Evolutionary conservation across 2,888 invertebrate species (phyloP).

Genomic region (Drosophila acutilabella): DNA sequence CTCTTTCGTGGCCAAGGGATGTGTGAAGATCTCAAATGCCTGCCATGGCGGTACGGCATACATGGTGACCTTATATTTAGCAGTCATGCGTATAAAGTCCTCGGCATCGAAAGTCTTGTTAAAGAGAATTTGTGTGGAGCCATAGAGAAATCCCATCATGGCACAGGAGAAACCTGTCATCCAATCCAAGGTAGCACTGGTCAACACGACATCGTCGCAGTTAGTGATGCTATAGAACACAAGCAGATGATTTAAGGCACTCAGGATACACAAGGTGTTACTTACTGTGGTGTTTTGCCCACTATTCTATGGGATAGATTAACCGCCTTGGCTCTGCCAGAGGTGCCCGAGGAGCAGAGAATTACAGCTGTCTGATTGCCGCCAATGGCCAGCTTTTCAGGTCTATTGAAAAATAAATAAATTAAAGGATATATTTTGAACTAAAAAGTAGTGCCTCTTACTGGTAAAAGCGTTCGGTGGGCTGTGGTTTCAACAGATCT

Average conservation of each 20-base stretch:
- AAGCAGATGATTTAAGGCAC: not conserved
- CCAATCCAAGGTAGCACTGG: slow-evolving; percentile 76
- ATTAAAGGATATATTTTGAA: not conserved
- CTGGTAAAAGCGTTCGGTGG: slow-evolving; percentile 46
- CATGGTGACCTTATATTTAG: slow-evolving; percentile 61
- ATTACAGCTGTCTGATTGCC: slow-evolving; percentile 62
- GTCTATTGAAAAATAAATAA: slow-evolving; percentile 29
- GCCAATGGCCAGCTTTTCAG: slow-evolving; percentile 29
- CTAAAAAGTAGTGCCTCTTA: slow-evolving; percentile 16
- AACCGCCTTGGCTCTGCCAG: slow-evolving; percentile 72
- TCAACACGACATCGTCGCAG: slow-evolving; percentile 45
- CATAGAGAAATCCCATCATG: slow-evolving; percentile 40
- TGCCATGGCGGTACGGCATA: slow-evolving; percentile 64
- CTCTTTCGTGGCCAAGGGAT: slow-evolving; percentile 44
- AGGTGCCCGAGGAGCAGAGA: slow-evolving; percentile 76
- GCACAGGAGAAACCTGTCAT: slow-evolving; percentile 59
- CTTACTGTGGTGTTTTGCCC: slow-evolving; percentile 52
- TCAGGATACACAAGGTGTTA: not conserved
- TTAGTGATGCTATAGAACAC: slow-evolving; percentile 34
- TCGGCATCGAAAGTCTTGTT: slow-evolving; percentile 60
- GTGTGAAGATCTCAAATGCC: slow-evolving; percentile 50
- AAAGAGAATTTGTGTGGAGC: slow-evolving; percentile 68
- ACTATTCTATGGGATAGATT: slow-evolving; percentile 54
- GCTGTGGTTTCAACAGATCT: slow-evolving; percentile 58
- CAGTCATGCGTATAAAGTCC: slow-evolving; percentile 52